Evolutionary conservation across 2,797 vertebrate genomes (phyloP), one percentile per base, ranked within the genome.

Genomic region (Sebastes umbrosus): DNA sequence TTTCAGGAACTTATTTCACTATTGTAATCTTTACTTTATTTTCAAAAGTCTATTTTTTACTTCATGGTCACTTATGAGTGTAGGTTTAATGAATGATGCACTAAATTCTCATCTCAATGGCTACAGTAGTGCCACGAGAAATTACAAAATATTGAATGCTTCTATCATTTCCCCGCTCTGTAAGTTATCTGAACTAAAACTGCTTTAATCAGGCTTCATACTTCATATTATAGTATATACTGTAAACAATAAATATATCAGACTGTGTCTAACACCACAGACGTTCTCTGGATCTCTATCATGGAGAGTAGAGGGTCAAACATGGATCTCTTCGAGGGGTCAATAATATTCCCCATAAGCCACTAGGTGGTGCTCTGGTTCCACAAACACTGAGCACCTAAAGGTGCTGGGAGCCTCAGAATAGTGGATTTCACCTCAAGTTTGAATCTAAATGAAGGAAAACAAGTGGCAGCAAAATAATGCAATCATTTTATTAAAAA

Each of bases 261-360:
- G 7, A 31, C 22, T 25, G 18, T 16, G 29, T 65, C 55, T 3
- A n/a, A 36, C 16, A 12, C 8, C 16, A 36, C 5, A 29, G 10
- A 4, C 1, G 4, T 63, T 22, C 6, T 46, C 34, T 18, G 34
- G 25, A 20, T 25, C 32, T 34, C 1, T 18, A 8, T n/a, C 2
- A 18, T 3, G 8, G 0, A 5, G 12, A 57, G 9, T 1, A 27
- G n/a, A 11, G 20, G 8, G 2, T 34, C 22, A 16, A 24, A 43
- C 3, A 1, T 9, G 3, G n/a, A 7, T n/a, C 12, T 29, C 22
- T 46, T 39, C 1, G 11, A 11, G 9, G 18, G 9, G 20, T 25
- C 46, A 4, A 13, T 14, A 39, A 31, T 31, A n/a, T 2, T 0
- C 29, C 5, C 2, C 14, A 2, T 4, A 2, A 0, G 3, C 20